A percentile compares a stretch with the other conserved stretches of the same genome.
Conservation (phyloP, 1,140 invertebrate genomes). For the Monomorium pharaonis region DNA sequence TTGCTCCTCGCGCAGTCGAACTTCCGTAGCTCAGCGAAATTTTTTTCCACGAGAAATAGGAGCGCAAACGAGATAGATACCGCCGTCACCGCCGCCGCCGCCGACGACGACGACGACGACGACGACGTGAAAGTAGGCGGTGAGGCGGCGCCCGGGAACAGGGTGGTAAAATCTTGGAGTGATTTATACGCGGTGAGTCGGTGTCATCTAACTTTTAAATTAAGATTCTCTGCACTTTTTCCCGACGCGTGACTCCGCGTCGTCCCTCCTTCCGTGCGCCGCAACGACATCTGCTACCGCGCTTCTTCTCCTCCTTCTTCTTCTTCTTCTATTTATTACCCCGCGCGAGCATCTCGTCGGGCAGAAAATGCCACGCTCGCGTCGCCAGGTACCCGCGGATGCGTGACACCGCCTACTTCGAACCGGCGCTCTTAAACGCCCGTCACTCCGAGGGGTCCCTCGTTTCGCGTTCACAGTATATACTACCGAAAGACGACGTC, state of each 20-base stretch:
- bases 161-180: constrained; percentile 60
- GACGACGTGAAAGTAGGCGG: constrained; percentile 5
- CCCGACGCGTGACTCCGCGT: neutral
- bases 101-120: neutral
- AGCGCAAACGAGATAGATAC: constrained; percentile 56
- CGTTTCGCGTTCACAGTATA: constrained; percentile 18
- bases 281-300: neutral
- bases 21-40: constrained; percentile 18
- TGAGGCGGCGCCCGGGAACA: constrained; percentile 12
- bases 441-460: too few relatives aligned
- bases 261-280: neutral
- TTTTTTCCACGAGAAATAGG: constrained; percentile 46
- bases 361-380: constrained; percentile 55
- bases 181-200: constrained; percentile 73
- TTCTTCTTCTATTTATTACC: constrained; percentile 47
- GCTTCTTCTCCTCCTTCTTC: neutral
- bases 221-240: constrained; percentile 67
- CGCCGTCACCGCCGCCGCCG: neutral
- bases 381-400: constrained; percentile 45
- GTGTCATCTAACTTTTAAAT: constrained; percentile 79
- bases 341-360: neutral
- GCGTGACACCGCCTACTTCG: constrained; percentile 34
- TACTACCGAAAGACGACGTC: constrained; percentile 14
- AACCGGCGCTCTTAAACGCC: constrained; percentile 35
- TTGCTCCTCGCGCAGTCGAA: constrained; percentile 8